Base-by-base conservation (phyloP, 2,113 vertebrate species). In the Eulemur macaco region DNA sequence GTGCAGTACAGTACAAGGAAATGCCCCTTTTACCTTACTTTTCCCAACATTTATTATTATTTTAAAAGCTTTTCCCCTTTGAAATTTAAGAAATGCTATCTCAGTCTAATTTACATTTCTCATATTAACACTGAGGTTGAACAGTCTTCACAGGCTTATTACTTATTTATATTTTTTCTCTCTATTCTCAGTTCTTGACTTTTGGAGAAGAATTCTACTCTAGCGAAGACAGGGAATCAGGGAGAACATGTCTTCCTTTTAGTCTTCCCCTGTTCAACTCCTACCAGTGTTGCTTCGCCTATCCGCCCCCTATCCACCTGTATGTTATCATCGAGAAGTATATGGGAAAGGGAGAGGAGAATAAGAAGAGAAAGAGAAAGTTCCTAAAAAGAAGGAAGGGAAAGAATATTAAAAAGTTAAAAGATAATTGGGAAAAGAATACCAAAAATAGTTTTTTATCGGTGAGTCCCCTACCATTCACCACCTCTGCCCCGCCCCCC, bases 161-260 rank as follows among this genome's bases (percentile, higher is more conserved):
- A 86, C 2, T 74, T 18, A 91, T 29, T 52, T 93, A 71, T 84
- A 45, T 83, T 86, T 95, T 17, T 66, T 92, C 45, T 93, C n/a
- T 94, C 0, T 56, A 50, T 4, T 60, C 23, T 71, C 4, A 34
- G 5, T 82, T 85, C 64, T 89, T 63, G 2, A 4, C 8, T 89
- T 76, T 73, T 63, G 23, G 45, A 86, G 52, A 89, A 77, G 1
- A 94, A 52, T 17, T 0, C 0, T 76, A 50, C 63, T 81, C 20
- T 56, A 56, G 17, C 39, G 10, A 83, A 86, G 7, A 11, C 34
- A 74, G 39, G 88, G 39, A 90, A 73, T 68, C 14, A 31, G 12
- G 11, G 15, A 69, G 69, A 96, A 37, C 3, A 29, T 88, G 23
- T 91, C 13, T 84, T 60, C 12, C 42, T 52, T 50, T 69, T 39